phyloP scores from a whole-genome alignment of 2,888 invertebrate species.

The Polymixis flavicincta region DNA sequence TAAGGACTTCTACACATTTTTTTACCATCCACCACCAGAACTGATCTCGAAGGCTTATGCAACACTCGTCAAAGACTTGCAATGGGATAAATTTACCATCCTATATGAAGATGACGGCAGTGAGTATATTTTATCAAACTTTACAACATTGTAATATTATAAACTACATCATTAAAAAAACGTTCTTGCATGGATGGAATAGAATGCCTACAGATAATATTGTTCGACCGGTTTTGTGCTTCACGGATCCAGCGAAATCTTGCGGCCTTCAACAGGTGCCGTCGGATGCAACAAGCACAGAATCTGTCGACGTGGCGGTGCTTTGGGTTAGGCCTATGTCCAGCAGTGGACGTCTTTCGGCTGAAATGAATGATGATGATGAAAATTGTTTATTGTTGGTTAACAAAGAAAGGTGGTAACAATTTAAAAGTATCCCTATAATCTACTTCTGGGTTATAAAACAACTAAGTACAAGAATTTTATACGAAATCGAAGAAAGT shows the following conservation, averaged over 20 bases:
- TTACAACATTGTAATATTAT: not conserved
- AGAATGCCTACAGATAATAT: not conserved
- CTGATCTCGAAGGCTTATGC: conserved; percentile 92
- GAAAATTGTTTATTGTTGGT: not conserved
- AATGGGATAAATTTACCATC: conserved; percentile 94
- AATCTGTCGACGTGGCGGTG: no score
- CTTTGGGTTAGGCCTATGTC: no score
- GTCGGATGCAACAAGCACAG: no score
- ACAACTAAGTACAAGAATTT: not conserved
- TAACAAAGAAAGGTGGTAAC: not conserved
- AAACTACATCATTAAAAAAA: not conserved
- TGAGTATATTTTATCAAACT: conserved; percentile 58
- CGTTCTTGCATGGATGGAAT: not conserved
- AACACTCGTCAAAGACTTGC: conserved; percentile 92
- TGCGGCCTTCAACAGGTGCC: no score
- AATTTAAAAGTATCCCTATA: not conserved
- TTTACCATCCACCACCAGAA: conserved; percentile 92
- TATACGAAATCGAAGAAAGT: not conserved
- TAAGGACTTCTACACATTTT: conserved; percentile 85
- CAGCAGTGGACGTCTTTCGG: no score
- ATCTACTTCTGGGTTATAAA: not conserved
- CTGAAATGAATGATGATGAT: no score
- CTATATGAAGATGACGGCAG: conserved; percentile 95
- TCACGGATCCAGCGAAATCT: no score
- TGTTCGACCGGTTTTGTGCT: no score